Evolutionary conservation across 2,113 vertebrate species (phyloP).

Genomic region (Malurus melanocephalus): DNA sequence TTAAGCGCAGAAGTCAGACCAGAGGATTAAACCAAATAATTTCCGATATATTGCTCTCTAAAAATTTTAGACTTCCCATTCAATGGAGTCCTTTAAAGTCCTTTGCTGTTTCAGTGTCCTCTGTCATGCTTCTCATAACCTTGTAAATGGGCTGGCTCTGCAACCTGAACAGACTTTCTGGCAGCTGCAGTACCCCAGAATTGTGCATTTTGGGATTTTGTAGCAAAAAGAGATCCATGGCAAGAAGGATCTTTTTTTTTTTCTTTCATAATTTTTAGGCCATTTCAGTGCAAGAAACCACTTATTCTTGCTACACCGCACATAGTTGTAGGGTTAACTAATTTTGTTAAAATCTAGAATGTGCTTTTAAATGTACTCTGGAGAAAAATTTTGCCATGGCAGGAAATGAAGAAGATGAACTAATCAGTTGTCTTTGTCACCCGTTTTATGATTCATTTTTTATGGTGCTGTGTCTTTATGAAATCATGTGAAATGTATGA

Average conservation of each 20-base stretch:
- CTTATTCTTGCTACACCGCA: background rate
- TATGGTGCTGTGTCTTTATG: slow-evolving; percentile 29
- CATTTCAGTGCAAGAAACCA: background rate
- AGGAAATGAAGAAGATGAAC: slow-evolving; percentile 50
- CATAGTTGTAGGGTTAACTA: slow-evolving; percentile 31
- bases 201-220: background rate
- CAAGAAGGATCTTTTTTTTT: background rate
- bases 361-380: slow-evolving; percentile 32
- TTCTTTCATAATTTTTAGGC: background rate
- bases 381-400: background rate
- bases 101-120: slow-evolving; percentile 1
- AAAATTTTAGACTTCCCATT: background rate
- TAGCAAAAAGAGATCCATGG: background rate
- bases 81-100: slow-evolving; percentile 2
- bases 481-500: slow-evolving; percentile 53
- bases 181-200: background rate
- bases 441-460: background rate
- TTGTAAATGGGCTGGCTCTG: slow-evolving; percentile 13
- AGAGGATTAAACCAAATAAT: background rate
- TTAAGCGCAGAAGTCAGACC: background rate
- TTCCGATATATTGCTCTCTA: background rate
- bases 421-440: slow-evolving; percentile 36
- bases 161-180: slow-evolving; percentile 24
- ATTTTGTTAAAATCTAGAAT: slow-evolving; percentile 26
- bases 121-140: background rate